phyloP scores from a whole-genome alignment of 1,140 invertebrate species.

The Atta cephalotes region DNA sequence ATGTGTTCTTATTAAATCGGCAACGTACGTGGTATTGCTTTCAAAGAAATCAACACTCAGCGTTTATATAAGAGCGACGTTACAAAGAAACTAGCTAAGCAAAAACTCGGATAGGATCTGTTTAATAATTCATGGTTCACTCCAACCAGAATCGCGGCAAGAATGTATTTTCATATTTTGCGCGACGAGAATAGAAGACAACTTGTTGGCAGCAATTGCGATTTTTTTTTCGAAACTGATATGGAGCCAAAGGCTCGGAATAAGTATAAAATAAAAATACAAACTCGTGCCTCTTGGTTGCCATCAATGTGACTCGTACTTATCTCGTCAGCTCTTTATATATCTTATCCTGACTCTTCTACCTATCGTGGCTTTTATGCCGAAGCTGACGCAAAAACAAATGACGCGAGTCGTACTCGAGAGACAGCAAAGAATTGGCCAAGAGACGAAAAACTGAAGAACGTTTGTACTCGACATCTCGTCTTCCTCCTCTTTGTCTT shows the following conservation, averaged over 20 bases:
- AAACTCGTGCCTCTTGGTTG: background rate
- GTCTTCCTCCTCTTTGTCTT: conserved; percentile 22
- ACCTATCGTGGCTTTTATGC: conserved; percentile 1
- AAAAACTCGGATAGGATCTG: conserved; percentile 10
- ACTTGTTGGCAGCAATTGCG: background rate
- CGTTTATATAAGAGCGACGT: conserved; percentile 26
- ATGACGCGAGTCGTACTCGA: conserved; percentile 39
- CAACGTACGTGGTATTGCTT: conserved; percentile 8
- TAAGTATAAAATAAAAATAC: conserved; percentile 15
- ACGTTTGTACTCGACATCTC: conserved; percentile 43
- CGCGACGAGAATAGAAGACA: conserved; percentile 6
- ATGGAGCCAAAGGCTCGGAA: background rate
- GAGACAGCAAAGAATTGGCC: conserved; percentile 8
- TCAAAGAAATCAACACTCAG: conserved; percentile 31
- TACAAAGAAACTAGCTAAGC: conserved; percentile 13
- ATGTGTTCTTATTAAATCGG: conserved; percentile 44
- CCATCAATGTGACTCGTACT: conserved; percentile 14
- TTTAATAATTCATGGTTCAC: conserved; percentile 58
- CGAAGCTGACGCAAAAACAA: conserved; percentile 37
- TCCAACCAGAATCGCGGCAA: conserved; percentile 24
- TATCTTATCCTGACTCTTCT: conserved; percentile 4
- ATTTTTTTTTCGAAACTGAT: conserved; percentile 1
- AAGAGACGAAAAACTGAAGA: conserved; percentile 39
- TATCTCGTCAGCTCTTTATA: conserved; percentile 12
- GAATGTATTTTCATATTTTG: conserved; percentile 55